Percentiles rank a stretch among this genome's conserved stretches.
phyloP scores from a whole-genome alignment of 2,797 vertebrate genomes.

The Sternarchorhynchus goeldii region DNA sequence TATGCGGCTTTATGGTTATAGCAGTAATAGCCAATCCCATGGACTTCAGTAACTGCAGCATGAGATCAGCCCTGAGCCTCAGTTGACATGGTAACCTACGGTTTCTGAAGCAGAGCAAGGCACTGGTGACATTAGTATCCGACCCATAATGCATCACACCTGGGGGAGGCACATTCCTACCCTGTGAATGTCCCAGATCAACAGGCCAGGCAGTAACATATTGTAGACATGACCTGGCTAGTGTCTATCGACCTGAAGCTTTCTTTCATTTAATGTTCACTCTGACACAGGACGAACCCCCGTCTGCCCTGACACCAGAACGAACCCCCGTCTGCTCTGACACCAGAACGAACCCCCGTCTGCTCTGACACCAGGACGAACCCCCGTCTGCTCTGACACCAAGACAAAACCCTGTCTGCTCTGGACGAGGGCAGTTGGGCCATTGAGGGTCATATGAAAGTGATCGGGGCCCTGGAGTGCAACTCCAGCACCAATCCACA shows the following conservation, averaged over 20 bases:
- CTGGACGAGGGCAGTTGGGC: slow-evolving; percentile 66
- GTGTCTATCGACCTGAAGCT: slow-evolving; percentile 62
- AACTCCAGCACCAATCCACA: slow-evolving; percentile 59
- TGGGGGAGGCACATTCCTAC: slow-evolving; percentile 34
- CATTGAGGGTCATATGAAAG: slow-evolving; percentile 65
- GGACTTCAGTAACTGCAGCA: neutral
- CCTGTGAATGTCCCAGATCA: slow-evolving; percentile 44
- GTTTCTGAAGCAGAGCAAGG: neutral
- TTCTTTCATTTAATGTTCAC: slow-evolving; percentile 74
- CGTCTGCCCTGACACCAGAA: slow-evolving; percentile 59
- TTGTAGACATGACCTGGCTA: slow-evolving; percentile 58
- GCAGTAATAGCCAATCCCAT: too few species aligned
- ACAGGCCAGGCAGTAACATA: slow-evolving; percentile 54
- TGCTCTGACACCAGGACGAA: slow-evolving; percentile 65
- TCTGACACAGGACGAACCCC: slow-evolving; percentile 65
- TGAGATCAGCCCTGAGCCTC: neutral
- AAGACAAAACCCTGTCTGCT: slow-evolving; percentile 61
- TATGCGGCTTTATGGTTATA: neutral
- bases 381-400: slow-evolving; percentile 57
- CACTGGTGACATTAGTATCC: slow-evolving; percentile 6
- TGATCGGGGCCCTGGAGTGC: slow-evolving; percentile 60
- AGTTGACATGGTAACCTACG: neutral
- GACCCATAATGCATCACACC: slow-evolving; percentile 3
- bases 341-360: neutral
- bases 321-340: slow-evolving; percentile 53